A percentile compares a stretch with the other conserved stretches of the same genome.
Evolutionary conservation across 2,113 vertebrate genomes (phyloP).

Genomic region (Chloroceryle aenea): DNA sequence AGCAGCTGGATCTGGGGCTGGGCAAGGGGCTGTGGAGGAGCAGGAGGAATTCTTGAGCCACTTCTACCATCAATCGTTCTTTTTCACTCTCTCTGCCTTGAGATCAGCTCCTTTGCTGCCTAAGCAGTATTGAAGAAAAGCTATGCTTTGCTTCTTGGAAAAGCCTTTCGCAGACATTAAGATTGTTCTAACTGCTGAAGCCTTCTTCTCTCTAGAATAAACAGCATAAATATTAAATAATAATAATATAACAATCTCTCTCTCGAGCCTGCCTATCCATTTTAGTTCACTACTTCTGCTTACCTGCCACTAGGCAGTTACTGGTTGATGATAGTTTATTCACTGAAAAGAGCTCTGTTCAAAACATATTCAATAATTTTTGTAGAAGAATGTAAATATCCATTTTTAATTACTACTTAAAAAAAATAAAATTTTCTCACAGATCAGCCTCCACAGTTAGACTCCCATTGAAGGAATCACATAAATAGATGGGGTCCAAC

Average conservation of each 20-base stretch:
- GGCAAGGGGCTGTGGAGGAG: neutral
- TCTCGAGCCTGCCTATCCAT: neutral
- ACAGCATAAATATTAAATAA: neutral
- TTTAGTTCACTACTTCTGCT: neutral
- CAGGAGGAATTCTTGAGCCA: neutral
- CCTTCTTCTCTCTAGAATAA: neutral
- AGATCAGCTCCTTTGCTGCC: neutral
- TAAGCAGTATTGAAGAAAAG: neutral
- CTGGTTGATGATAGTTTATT: neutral
- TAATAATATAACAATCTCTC: neutral
- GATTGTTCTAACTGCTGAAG: neutral
- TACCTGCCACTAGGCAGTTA: neutral
- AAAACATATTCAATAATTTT: neutral
- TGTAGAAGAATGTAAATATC: neutral
- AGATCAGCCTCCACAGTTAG: neutral
- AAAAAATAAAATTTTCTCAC: neutral
- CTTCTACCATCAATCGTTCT: neutral
- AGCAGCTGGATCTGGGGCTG: neutral
- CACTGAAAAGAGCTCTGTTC: neutral
- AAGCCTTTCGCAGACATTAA: neutral
- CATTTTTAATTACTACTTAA: conserved; percentile 1
- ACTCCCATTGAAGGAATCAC: neutral
- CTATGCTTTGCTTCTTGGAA: neutral
- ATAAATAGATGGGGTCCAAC: neutral
- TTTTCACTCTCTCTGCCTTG: neutral